Base-by-base conservation (phyloP, 2,113 vertebrate species). In the Syrmaticus mikado region DNA sequence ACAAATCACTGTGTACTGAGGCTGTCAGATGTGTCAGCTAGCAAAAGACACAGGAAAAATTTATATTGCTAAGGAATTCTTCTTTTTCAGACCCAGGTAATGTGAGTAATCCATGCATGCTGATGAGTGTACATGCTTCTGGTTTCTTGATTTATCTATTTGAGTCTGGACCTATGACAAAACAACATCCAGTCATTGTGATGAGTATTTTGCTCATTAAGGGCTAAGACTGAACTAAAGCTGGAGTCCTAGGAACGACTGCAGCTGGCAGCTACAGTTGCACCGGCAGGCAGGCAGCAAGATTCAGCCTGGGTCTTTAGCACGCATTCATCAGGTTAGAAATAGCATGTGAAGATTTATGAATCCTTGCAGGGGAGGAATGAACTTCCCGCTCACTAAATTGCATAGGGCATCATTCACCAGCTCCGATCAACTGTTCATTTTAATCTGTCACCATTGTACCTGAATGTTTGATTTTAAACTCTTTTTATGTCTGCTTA, bases 41-140 rank as follows among this genome's bases (percentile, higher is more conserved):
- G 61, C 6, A 61, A 22, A 81, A 65, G 25, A 25, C 18, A 34
- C 0, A 1, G 12, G 8, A 25, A 36, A 32, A 71, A 91, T 30
- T 5, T 45, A 8, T 4, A 74, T 36, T 5, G 11, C 13, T 55
- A 22, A 68, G 24, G 18, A 52, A 70, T 16, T 2, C 50, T 18
- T 8, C 36, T 7, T 1, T 27, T 73, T 87, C 34, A 8, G 45
- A 66, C 18, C 2, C 16, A 43, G 40, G 20, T 41, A 3, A 70
- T 32, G 18, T n/a, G 45, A 84, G 20, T 14, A 3, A 5, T 82
- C n/a, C 20, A 8, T 65, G 10, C 5, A 2, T 48, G 41, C n/a
- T 43, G n/a, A 22, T 43, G 27, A 0, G 0, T 27, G 15, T 52
- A 6, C 50, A 27, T 52, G 25, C 50, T 52, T 52, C 50, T 71